These are phyloP conservation scores for Sorex araneus DNA, from an alignment of 2,113 vertebrate species.

Conservation along the genomic window DNA sequence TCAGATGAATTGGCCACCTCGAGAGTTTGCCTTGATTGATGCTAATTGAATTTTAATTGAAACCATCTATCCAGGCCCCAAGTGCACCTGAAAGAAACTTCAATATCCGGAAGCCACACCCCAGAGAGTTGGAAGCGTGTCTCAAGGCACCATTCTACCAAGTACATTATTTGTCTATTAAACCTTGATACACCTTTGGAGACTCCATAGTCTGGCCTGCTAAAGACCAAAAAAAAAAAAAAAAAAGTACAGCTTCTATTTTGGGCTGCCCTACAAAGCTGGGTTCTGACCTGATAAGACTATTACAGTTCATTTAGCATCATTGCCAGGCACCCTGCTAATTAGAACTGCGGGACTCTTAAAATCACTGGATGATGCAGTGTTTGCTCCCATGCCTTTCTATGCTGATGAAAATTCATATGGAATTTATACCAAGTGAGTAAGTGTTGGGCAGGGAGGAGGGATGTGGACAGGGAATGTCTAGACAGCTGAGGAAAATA, in stretches of 20 bases:
- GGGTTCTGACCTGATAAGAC: slow-evolving; percentile 78
- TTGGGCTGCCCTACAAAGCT: slow-evolving; percentile 78
- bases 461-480: background rate
- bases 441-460: background rate
- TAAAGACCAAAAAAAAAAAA: background rate
- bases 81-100: slow-evolving; percentile 69
- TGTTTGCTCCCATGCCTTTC: slow-evolving; percentile 66
- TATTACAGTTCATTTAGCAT: slow-evolving; percentile 77
- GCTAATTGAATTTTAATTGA: slow-evolving; percentile 82
- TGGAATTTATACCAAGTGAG: slow-evolving; percentile 65
- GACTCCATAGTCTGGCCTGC: slow-evolving; percentile 1
- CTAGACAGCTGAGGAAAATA: background rate
- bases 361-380: slow-evolving; percentile 75
- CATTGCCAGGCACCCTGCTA: slow-evolving; percentile 51
- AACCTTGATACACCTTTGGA: slow-evolving; percentile 67
- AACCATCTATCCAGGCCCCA: slow-evolving; percentile 70
- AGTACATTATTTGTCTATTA: slow-evolving; percentile 78
- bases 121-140: slow-evolving; percentile 50
- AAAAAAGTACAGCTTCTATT: slow-evolving; percentile 73
- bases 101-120: slow-evolving; percentile 76
- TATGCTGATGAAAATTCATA: slow-evolving; percentile 66
- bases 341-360: slow-evolving; percentile 76
- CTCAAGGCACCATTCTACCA: slow-evolving; percentile 40
- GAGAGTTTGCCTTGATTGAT: slow-evolving; percentile 69
- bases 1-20: slow-evolving; percentile 41